Base-by-base conservation (phyloP, 1,140 invertebrate genomes). In the Polyergus mexicanus region DNA sequence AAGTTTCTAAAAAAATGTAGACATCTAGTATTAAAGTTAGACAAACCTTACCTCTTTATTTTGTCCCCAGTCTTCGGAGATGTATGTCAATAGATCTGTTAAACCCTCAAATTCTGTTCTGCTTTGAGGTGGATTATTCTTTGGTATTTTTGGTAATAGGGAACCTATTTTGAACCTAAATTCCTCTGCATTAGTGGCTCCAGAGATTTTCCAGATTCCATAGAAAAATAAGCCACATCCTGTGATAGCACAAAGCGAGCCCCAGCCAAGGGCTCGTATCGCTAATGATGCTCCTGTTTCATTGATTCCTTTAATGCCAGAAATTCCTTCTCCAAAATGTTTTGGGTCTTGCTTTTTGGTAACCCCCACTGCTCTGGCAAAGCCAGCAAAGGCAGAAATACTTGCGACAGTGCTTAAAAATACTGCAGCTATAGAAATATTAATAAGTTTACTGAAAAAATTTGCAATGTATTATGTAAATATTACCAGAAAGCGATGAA, bases 181-280 rank as follows among this genome's bases (percentile, higher is more conserved):
- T 84, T 98, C 97, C 89, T 96, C 94, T 92, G 98, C 97, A 96
- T 97, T 96, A 89, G 96, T 96, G 44, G 98, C 98, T 85, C 98
- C 98, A 47, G 98, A 97, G 8, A 98, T 89, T 95, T 99, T 99
- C 98, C 98, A 99, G 78, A 99, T 96, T 13, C 96, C 96, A 94
- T 97, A 98, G 93, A 97, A 98, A 76, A 99, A 94, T 65, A 98
- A 92, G 16, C 97, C 96, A 88, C 98, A 98, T 13, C 98, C 98
- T 54, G 97, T 95, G 19, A 98, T 95, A 0, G 98, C 98, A 95
- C 98, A 98, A 2, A 98, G 91, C 5, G 98, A 98, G 3, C 98
- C 98, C 97, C 97, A 98, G 28, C 97, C 97, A 2, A 99, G 95
- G 2, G 98, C 98, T 92, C 97, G 95, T 47, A 98, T 83, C 2